These are phyloP conservation scores for Theocolax elegans DNA, from an alignment of 1,140 invertebrate genomes.

Conservation along the genomic window DNA sequence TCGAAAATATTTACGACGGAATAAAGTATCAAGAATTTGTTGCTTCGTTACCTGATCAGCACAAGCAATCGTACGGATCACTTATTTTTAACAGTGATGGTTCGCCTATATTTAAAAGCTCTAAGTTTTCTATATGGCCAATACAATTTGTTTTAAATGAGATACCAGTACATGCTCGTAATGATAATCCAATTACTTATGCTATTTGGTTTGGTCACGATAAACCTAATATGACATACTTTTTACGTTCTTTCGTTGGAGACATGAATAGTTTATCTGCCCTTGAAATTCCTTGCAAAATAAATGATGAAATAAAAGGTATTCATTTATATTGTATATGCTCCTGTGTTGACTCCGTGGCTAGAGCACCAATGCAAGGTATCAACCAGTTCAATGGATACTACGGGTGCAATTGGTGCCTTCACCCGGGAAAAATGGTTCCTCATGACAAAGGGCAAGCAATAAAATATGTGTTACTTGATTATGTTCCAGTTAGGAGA, in stretches of 20 bases:
- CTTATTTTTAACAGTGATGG: slow-evolving; percentile 38
- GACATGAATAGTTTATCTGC: slow-evolving; percentile 23
- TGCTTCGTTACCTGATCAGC: slow-evolving; percentile 5
- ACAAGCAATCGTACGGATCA: slow-evolving; percentile 24
- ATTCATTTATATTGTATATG: slow-evolving; percentile 32
- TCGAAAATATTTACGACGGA: slow-evolving; percentile 34
- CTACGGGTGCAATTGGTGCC: slow-evolving; percentile 34
- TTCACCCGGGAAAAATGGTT: slow-evolving; percentile 21
- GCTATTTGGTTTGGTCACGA: slow-evolving; percentile 34
- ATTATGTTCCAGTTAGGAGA: slow-evolving; percentile 5
- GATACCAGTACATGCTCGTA: slow-evolving; percentile 29
- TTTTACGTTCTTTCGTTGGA: slow-evolving; percentile 22
- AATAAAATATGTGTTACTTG: slow-evolving; percentile 15
- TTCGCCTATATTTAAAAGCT: slow-evolving; percentile 37
- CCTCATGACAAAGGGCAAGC: not conserved
- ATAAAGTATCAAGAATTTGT: slow-evolving; percentile 32
- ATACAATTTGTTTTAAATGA: slow-evolving; percentile 37
- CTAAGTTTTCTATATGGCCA: slow-evolving; percentile 38
- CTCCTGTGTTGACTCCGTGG: slow-evolving; percentile 34
- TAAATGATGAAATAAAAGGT: not conserved
- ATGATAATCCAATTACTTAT: slow-evolving; percentile 11
- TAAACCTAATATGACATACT: slow-evolving; percentile 31
- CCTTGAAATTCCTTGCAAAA: not conserved
- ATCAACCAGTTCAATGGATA: slow-evolving; percentile 39
- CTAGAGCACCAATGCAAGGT: slow-evolving; percentile 29